phyloP scores from a whole-genome alignment of 2,888 invertebrate genomes.

The Apantesis nais region DNA sequence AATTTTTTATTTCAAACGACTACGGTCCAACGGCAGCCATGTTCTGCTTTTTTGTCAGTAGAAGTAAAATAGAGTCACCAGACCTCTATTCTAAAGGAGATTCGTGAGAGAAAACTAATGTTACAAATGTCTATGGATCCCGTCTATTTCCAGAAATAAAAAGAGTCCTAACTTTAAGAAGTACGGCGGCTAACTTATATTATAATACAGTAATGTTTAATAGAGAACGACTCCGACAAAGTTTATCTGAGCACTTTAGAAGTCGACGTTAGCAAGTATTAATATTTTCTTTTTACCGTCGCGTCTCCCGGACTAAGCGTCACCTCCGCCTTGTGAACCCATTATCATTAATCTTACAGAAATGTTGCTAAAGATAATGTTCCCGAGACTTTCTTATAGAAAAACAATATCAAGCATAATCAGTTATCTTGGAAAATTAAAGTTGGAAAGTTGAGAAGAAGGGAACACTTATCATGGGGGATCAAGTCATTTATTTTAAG shows the following conservation, averaged over 20 bases:
- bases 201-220: slow-evolving; percentile 20
- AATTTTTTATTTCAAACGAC: too few relatives aligned
- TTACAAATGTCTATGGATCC: background rate
- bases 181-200: background rate
- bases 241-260: slow-evolving; percentile 46
- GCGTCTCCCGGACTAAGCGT: slow-evolving; percentile 58
- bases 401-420: slow-evolving; percentile 69
- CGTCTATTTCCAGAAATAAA: background rate
- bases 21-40: background rate
- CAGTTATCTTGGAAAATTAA: slow-evolving; percentile 59
- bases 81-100: background rate
- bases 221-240: slow-evolving; percentile 31
- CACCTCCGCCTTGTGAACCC: slow-evolving; percentile 72
- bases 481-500: slow-evolving; percentile 40
- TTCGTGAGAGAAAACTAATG: background rate
- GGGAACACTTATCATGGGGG: slow-evolving; percentile 44
- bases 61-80: too few relatives aligned
- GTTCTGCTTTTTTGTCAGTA: background rate
- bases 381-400: slow-evolving; percentile 65
- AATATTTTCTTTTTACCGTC: slow-evolving; percentile 65
- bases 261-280: slow-evolving; percentile 58
- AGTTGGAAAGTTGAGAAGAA: slow-evolving; percentile 41
- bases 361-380: slow-evolving; percentile 73
- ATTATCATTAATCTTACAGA: slow-evolving; percentile 78
- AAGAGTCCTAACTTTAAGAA: background rate